These are phyloP conservation scores for Odontocerum albicorne DNA, from an alignment of 2,888 invertebrate genomes.

Conservation along the genomic window DNA sequence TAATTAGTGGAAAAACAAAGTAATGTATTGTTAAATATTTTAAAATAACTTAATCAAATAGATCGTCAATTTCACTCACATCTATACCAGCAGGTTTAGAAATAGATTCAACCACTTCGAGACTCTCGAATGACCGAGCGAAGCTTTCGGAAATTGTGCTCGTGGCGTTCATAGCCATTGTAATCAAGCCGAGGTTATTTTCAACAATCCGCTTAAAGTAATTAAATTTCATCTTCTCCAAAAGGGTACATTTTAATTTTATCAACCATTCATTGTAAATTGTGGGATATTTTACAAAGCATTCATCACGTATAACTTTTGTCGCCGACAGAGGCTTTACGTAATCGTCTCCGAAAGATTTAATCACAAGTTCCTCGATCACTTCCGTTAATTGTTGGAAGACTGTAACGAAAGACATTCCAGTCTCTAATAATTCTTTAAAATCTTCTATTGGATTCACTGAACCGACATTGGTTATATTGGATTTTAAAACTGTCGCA, in stretches of 20 bases:
- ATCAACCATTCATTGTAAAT: conserved; percentile 50
- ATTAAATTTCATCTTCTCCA: conserved; percentile 43
- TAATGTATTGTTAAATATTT: too few relatives aligned
- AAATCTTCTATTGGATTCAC: conserved; percentile 65
- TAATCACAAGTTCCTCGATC: conserved; percentile 48
- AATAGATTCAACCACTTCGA: conserved; percentile 42
- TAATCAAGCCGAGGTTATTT: conserved; percentile 46
- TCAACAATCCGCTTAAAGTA: conserved; percentile 44
- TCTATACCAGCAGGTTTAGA: conserved; percentile 53
- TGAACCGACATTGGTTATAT: conserved; percentile 56
- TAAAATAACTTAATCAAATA: conserved; percentile 46
- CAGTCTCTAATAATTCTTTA: conserved; percentile 48
- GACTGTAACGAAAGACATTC: conserved; percentile 44
- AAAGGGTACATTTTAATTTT: conserved; percentile 45
- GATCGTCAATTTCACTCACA: conserved; percentile 49
- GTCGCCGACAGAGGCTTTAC: conserved; percentile 46
- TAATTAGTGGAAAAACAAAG: too few relatives aligned
- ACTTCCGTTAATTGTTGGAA: conserved; percentile 46
- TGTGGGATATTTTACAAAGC: conserved; percentile 45
- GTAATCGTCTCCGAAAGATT: conserved; percentile 48
- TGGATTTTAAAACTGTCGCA: conserved; percentile 30
- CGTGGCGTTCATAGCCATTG: conserved; percentile 46
- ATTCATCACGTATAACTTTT: conserved; percentile 46
- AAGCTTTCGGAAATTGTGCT: conserved; percentile 44
- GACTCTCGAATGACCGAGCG: conserved; percentile 30